Percentiles rank a stretch among this genome's conserved stretches.
Conservation (phyloP, 2,113 vertebrate species). For the Scomber japonicus region DNA sequence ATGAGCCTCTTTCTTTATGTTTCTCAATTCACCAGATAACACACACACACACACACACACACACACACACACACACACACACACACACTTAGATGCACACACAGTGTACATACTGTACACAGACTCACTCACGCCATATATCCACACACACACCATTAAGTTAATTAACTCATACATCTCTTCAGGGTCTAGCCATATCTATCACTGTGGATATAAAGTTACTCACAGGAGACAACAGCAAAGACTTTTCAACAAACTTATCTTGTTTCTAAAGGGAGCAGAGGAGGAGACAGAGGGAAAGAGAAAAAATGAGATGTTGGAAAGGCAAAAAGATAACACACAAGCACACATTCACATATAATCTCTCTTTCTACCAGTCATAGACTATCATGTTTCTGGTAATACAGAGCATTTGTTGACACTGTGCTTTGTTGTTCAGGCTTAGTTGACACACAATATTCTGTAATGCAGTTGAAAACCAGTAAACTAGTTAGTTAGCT, state of each 20-base stretch:
- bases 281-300: not conserved
- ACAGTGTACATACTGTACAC: slow-evolving; percentile 15
- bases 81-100: not conserved
- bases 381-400: slow-evolving; percentile 19
- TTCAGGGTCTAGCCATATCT: slow-evolving; percentile 20
- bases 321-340: slow-evolving; percentile 14
- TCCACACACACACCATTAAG: slow-evolving; percentile 45
- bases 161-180: slow-evolving; percentile 74
- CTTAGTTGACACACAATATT: no score
- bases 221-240: slow-evolving; percentile 46
- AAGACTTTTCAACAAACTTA: slow-evolving; percentile 58
- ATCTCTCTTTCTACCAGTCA: not conserved
- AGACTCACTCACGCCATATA: slow-evolving; percentile 17
- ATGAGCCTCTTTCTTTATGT: slow-evolving; percentile 61
- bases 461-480: no score
- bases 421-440: no score
- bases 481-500: no score
- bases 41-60: not conserved
- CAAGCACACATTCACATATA: not conserved
- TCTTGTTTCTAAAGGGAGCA: slow-evolving; percentile 33
- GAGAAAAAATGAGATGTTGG: slow-evolving; percentile 21
- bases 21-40: slow-evolving; percentile 42
- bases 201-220: slow-evolving; percentile 62
- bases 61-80: slow-evolving; percentile 9
- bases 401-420: no score